These are phyloP conservation scores for Bicyclus anynana DNA, from an alignment of 1,140 invertebrate species.

Conservation along the genomic window DNA sequence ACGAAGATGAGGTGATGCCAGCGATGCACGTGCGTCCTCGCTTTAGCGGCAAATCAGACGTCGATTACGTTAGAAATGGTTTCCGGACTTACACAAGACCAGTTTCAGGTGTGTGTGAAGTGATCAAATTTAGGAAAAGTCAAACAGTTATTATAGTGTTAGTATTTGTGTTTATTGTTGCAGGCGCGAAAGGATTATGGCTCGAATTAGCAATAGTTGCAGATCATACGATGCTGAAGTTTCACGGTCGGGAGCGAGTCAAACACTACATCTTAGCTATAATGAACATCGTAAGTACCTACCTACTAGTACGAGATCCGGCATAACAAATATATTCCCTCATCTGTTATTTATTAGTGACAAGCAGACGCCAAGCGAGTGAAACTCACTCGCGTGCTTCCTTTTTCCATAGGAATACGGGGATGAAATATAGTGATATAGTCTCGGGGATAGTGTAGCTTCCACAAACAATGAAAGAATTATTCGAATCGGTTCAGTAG, in stretches of 20 bases:
- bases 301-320: constrained; percentile 26
- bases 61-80: constrained; percentile 47
- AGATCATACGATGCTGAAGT: constrained; percentile 83
- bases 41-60: constrained; percentile 38
- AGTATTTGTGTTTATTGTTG: constrained; percentile 46
- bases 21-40: constrained; percentile 43
- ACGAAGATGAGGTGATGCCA: constrained; percentile 39
- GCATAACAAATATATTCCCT: constrained; percentile 28
- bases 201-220: constrained; percentile 84
- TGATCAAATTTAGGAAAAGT: constrained; percentile 14
- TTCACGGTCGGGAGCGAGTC: constrained; percentile 82
- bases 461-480: no score
- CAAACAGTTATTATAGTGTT: constrained; percentile 18
- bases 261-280: constrained; percentile 85
- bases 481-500: no score
- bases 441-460: no score
- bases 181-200: constrained; percentile 76
- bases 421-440: no score
- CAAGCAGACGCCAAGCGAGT: constrained; percentile 36
- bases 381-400: no score
- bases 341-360: constrained; percentile 41
- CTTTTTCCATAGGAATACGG: no score
- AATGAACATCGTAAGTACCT: constrained; percentile 86
- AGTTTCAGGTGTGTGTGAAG: constrained; percentile 56
- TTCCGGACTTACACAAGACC: constrained; percentile 47